These are phyloP conservation scores for Meriones unguiculatus DNA, from an alignment of 2,113 vertebrate genomes.

Conservation along the genomic window DNA sequence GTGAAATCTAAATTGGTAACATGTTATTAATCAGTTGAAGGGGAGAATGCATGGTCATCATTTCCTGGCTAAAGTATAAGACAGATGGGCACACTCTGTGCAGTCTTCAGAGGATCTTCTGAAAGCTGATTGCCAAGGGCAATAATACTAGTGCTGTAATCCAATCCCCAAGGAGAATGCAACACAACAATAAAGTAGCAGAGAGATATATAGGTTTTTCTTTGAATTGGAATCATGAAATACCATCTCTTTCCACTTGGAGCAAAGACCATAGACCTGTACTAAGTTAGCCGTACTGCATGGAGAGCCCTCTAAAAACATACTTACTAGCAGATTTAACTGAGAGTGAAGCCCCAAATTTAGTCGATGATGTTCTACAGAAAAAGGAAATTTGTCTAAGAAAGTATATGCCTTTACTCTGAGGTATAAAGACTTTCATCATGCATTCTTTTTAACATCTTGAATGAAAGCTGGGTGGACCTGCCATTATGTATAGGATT, in stretches of 20 bases:
- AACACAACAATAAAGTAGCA: background rate
- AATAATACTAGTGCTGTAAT: background rate
- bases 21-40: background rate
- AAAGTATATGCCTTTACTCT: background rate
- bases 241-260: background rate
- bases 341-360: background rate
- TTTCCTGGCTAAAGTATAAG: constrained; percentile 36
- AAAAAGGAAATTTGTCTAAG: background rate
- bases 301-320: background rate
- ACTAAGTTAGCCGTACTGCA: background rate
- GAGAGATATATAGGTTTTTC: constrained; percentile 3
- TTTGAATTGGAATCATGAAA: constrained; percentile 20
- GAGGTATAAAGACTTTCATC: background rate
- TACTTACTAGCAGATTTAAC: background rate
- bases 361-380: background rate
- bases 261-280: background rate
- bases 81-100: background rate
- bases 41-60: background rate
- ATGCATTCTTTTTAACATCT: background rate
- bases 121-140: background rate
- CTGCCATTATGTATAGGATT: background rate
- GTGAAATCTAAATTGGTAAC: constrained; percentile 29
- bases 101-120: background rate
- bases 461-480: background rate
- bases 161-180: background rate